Evolutionary conservation across 1,140 invertebrate species (phyloP).

Genomic region (Pseudomyrmex concolor): DNA sequence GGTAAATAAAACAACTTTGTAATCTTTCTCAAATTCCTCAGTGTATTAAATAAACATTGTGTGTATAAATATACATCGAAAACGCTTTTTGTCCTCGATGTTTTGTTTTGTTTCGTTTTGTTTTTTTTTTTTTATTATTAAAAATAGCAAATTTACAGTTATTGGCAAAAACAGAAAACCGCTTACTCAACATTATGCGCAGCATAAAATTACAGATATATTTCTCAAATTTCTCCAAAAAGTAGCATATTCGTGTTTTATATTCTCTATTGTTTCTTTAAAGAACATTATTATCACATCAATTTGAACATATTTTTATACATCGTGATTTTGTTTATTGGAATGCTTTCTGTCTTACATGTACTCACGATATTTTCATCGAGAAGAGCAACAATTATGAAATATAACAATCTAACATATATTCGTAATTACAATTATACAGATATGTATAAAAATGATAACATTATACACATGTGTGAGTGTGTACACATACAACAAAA

Average conservation of each 20-base stretch:
- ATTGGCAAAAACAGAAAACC: background rate
- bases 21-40: background rate
- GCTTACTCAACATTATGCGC: background rate
- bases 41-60: conserved; percentile 40
- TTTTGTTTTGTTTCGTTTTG: background rate
- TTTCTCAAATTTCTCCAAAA: background rate
- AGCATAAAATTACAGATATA: background rate
- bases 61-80: background rate
- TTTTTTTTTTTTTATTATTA: conserved; percentile 2
- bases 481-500: conserved; percentile 68
- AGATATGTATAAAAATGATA: conserved; percentile 61
- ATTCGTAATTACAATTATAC: conserved; percentile 57
- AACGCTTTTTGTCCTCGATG: background rate
- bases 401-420: conserved; percentile 57
- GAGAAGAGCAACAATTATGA: conserved; percentile 48
- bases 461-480: conserved; percentile 42
- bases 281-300: conserved; percentile 57
- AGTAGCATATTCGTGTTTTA: background rate
- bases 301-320: background rate
- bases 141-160: conserved; percentile 28
- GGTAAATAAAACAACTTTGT: background rate
- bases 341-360: conserved; percentile 9
- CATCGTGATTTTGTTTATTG: background rate
- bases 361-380: conserved; percentile 7
- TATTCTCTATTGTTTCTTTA: conserved; percentile 2